phyloP scores from a whole-genome alignment of 2,888 invertebrate genomes.

The Macaria liturata region DNA sequence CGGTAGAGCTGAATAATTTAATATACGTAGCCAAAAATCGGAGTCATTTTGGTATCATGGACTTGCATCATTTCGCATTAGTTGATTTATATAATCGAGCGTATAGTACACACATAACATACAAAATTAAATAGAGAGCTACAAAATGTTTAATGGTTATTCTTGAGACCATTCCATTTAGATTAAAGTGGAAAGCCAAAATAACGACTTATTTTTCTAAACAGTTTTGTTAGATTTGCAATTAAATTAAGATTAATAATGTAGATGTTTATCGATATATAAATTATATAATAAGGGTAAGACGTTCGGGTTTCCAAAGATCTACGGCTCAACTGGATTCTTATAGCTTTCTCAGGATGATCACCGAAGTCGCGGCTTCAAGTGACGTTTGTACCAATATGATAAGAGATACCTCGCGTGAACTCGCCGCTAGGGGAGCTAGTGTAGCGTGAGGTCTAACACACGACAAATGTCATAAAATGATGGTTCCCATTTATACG shows the following conservation, averaged over 20 bases:
- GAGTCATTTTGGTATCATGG: slow-evolving; percentile 40
- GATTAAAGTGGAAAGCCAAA: slow-evolving; percentile 78
- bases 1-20: too few species aligned
- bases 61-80: slow-evolving; percentile 35
- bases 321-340: slow-evolving; percentile 77
- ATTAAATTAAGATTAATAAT: slow-evolving; percentile 68
- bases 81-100: slow-evolving; percentile 26
- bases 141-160: slow-evolving; percentile 64
- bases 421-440: too few species aligned
- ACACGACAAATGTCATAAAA: too few species aligned
- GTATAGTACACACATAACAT: slow-evolving; percentile 15
- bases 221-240: slow-evolving; percentile 80
- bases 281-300: slow-evolving; percentile 66
- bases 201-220: slow-evolving; percentile 82
- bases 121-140: slow-evolving; percentile 48
- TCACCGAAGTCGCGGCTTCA: not conserved
- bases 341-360: slow-evolving; percentile 48
- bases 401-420: not conserved
- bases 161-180: slow-evolving; percentile 80
- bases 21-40: slow-evolving; percentile 26
- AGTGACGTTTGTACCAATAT: slow-evolving; percentile 14
- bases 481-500: not conserved
- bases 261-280: slow-evolving; percentile 78
- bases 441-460: too few species aligned
- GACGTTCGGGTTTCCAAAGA: slow-evolving; percentile 80